A percentile compares a stretch with the other conserved stretches of the same genome.
Conservation (phyloP, 2,797 vertebrate species). For the Pantherophis vulpinus region DNA sequence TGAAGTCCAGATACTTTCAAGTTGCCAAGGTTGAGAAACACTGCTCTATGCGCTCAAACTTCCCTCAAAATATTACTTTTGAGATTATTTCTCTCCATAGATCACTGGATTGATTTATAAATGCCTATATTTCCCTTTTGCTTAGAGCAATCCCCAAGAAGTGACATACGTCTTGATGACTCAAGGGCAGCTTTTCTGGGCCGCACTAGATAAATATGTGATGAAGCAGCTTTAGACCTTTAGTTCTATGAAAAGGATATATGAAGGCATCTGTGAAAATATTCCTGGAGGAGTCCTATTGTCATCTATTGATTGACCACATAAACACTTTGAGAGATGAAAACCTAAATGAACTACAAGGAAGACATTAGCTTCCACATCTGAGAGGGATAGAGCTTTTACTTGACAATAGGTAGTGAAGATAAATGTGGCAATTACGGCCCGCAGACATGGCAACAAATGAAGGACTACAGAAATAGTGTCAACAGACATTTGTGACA, state of each 20-base stretch:
- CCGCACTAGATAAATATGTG: background rate
- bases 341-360: constrained; percentile 50
- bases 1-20: background rate
- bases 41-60: background rate
- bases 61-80: background rate
- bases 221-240: background rate
- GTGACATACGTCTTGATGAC: background rate
- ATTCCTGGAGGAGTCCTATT: background rate
- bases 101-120: background rate
- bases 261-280: constrained; percentile 2
- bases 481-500: constrained; percentile 64
- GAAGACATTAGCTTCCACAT: constrained; percentile 54
- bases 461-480: constrained; percentile 57
- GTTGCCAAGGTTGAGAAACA: background rate
- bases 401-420: constrained; percentile 59
- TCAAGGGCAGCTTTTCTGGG: background rate
- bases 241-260: background rate
- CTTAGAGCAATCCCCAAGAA: background rate
- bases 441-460: constrained; percentile 67
- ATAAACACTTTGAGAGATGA: constrained; percentile 37
- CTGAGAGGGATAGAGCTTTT: constrained; percentile 53
- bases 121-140: background rate
- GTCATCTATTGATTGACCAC: constrained; percentile 11
- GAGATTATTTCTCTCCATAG: background rate
- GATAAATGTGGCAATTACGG: constrained; percentile 69